These are phyloP conservation scores for Lynx canadensis DNA, from an alignment of 2,113 vertebrate species.

Conservation along the genomic window DNA sequence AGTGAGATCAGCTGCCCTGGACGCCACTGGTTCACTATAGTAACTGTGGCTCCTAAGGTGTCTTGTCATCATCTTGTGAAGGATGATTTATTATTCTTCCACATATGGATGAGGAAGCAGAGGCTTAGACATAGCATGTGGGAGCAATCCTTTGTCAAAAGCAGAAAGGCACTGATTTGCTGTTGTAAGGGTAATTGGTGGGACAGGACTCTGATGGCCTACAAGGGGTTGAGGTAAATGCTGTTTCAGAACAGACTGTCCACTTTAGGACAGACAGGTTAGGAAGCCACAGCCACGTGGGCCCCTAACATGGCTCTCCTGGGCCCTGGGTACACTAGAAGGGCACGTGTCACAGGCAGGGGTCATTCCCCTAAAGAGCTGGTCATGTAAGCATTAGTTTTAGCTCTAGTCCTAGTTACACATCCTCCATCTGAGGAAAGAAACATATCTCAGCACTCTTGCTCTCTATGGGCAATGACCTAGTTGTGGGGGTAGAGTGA, in stretches of 20 bases:
- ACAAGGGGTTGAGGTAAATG: not conserved
- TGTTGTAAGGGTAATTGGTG: not conserved
- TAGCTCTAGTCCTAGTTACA: not conserved
- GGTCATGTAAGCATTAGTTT: not conserved
- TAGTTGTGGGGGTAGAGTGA: not conserved
- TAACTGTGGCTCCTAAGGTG: not conserved
- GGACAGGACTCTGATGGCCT: not conserved
- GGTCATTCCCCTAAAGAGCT: not conserved
- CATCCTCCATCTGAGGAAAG: not conserved
- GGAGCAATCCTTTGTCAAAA: not conserved
- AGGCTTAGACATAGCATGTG: not conserved
- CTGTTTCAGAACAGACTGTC: not conserved
- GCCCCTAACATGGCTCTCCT: not conserved
- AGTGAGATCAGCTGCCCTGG: not conserved
- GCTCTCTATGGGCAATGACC: not conserved
- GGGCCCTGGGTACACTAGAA: not conserved
- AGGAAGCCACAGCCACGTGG: not conserved
- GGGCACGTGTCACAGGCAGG: not conserved
- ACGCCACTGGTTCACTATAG: not conserved
- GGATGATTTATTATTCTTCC: not conserved
- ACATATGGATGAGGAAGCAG: not conserved
- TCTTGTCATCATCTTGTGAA: not conserved
- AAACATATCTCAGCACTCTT: not conserved
- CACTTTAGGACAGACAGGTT: not conserved
- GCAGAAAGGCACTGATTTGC: not conserved